Base-by-base conservation (phyloP, 2,113 vertebrate species). In the Calyptomena viridis region DNA sequence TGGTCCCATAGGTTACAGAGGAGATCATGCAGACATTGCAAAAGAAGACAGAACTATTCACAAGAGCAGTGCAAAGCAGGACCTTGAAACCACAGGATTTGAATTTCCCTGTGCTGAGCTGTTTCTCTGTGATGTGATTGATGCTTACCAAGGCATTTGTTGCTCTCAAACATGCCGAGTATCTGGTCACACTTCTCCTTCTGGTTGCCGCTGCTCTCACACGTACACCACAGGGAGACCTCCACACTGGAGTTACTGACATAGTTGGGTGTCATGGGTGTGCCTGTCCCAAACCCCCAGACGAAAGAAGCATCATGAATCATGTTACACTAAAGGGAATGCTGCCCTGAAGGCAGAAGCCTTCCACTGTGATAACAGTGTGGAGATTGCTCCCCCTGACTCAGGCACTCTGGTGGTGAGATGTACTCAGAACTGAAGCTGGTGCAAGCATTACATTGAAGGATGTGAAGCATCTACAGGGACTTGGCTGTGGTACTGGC, bases 221-320 rank as follows among this genome's bases (percentile, higher is more conserved):
- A 99, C 2, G 99, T 98, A 81, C 99, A 99, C 98, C 98, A 99
- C 13, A 99, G 97, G 53, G 99, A 98, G 89, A 99, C 98, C 2
- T 98, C 98, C 77, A 98, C 97, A 1, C 98, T 99, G 91, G 98
- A 96, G 90, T 98, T 99, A 95, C 98, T 98, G 64, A 99, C 79
- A 27, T 99, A 99, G 97, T 99, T 99, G 72, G 99, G 99, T 58
- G 99, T 99, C 97, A 99, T 98, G 42, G 97, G 96, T 25, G 99
- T 99, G 75, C 99, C 99, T 99, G 97, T 96, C 76, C 84, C 81
- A 95, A 86, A 60, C 18, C 64, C 84, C 42, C 35, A 81, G 46
- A 84, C 12, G 24, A 71, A 89, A 92, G 72, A 68, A 84, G 35
- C 42, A 21, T 39, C 35, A 13, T 9, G 27, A 83, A 75, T 68